A percentile compares a stretch with the other conserved stretches of the same genome.
phyloP scores from a whole-genome alignment of 2,888 invertebrate genomes.

The Pyrrhia umbra region DNA sequence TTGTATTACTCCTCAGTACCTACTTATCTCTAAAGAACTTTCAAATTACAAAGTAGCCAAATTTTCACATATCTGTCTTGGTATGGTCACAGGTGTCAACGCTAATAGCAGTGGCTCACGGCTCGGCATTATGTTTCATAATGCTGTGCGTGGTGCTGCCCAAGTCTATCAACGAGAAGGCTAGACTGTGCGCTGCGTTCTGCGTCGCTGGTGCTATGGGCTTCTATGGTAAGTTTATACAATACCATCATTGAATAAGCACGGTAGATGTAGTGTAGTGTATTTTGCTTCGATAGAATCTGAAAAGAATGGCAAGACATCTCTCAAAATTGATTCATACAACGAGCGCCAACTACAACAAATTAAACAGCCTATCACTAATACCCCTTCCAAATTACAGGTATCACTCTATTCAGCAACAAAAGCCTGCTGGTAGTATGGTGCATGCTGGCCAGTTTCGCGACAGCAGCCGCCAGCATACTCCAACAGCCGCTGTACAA shows the following conservation, averaged over 20 bases:
- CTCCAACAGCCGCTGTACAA: slow-evolving; percentile 84
- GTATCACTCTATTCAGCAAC: slow-evolving; percentile 78
- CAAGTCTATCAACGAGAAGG: slow-evolving; percentile 81
- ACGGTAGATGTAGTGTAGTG: too few species aligned
- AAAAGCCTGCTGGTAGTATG: slow-evolving; percentile 82
- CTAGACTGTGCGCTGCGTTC: slow-evolving; percentile 81
- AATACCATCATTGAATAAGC: too few species aligned
- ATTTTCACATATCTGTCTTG: neutral
- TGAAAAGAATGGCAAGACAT: too few species aligned
- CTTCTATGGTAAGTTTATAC: slow-evolving; percentile 86
- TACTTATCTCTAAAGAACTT: too few species aligned
- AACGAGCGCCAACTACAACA: neutral
- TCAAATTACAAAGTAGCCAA: too few species aligned
- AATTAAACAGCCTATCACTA: neutral
- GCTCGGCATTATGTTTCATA: slow-evolving; percentile 83
- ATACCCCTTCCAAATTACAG: slow-evolving; percentile 67
- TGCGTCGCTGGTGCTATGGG: slow-evolving; percentile 88
- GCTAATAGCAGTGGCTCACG: slow-evolving; percentile 78
- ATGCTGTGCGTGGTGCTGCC: slow-evolving; percentile 84
- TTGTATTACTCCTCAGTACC: too few species aligned
- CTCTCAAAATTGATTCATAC: too few species aligned
- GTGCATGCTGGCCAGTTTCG: slow-evolving; percentile 84
- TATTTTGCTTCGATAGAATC: too few species aligned
- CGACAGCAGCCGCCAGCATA: slow-evolving; percentile 80
- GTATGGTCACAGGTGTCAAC: slow-evolving; percentile 73